phyloP scores from a whole-genome alignment of 1,140 invertebrate genomes.

The Drosophila baimaii region DNA sequence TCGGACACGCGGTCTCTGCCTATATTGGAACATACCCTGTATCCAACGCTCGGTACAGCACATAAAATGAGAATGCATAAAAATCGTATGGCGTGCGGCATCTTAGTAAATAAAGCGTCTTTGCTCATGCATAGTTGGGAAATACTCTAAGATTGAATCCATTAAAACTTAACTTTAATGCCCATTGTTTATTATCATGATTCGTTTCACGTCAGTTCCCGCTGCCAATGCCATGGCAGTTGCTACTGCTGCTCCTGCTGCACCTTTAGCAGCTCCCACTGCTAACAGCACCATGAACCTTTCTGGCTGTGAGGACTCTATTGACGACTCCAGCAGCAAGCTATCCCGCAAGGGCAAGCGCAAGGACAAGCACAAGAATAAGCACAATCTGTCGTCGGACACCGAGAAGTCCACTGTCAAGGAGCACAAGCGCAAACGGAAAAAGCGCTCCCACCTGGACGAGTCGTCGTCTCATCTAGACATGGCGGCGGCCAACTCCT shows the following conservation, averaged over 20 bases:
- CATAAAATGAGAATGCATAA: too few species aligned
- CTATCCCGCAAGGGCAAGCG: constrained; percentile 86
- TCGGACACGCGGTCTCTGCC: too few species aligned
- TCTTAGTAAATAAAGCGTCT: too few species aligned
- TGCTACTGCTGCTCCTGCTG: constrained; percentile 7
- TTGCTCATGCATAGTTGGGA: too few species aligned
- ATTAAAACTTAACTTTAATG: not conserved
- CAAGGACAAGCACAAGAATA: constrained; percentile 88
- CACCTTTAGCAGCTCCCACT: constrained; percentile 23
- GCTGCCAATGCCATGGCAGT: not conserved
- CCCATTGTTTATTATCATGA: not conserved
- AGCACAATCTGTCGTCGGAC: constrained; percentile 87
- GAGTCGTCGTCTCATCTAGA: constrained; percentile 81
- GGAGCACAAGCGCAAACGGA: constrained; percentile 89
- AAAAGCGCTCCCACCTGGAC: constrained; percentile 87
- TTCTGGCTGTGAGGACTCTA: constrained; percentile 69
- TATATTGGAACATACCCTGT: too few species aligned
- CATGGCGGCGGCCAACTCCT: constrained; percentile 75
- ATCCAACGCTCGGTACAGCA: too few species aligned
- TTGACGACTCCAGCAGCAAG: constrained; percentile 68
- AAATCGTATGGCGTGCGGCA: too few species aligned
- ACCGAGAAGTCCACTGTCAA: constrained; percentile 86
- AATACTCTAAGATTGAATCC: not conserved
- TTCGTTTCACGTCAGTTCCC: constrained; percentile 24
- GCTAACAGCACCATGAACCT: constrained; percentile 34